Percentiles rank a stretch among this genome's conserved stretches.
phyloP scores from a whole-genome alignment of 2,113 vertebrate genomes.

The Arizona elegans region DNA sequence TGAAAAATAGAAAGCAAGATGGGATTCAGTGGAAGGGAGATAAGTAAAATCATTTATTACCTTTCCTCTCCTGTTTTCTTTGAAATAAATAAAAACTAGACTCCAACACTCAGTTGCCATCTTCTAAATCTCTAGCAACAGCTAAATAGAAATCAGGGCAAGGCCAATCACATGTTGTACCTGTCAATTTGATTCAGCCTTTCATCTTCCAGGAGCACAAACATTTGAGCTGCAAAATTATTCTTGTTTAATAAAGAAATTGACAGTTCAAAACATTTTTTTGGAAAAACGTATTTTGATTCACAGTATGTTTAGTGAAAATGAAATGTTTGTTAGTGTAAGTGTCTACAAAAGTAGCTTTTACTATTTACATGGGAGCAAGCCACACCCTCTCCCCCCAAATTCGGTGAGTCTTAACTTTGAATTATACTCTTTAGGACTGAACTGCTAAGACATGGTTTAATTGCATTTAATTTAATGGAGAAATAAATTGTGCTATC shows the following conservation, averaged over 20 bases:
- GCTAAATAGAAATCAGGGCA: neutral
- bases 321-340: neutral
- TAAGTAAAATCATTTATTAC: neutral
- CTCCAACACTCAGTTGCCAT: neutral
- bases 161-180: neutral
- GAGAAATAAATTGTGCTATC: neutral
- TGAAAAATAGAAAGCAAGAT: neutral
- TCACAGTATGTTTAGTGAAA: neutral
- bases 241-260: neutral
- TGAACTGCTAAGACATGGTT: neutral
- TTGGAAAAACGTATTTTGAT: neutral
- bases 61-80: neutral
- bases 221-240: neutral
- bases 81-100: neutral
- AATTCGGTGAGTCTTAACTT: neutral
- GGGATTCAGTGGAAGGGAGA: neutral
- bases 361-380: neutral
- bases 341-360: neutral
- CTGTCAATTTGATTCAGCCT: neutral
- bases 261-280: neutral
- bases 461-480: neutral
- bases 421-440: neutral
- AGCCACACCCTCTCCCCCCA: too few relatives aligned
- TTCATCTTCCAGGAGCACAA: neutral
- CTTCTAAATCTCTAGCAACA: neutral